phyloP scores from a whole-genome alignment of 2,888 invertebrate genomes.

The Hanleya hanleyi region DNA sequence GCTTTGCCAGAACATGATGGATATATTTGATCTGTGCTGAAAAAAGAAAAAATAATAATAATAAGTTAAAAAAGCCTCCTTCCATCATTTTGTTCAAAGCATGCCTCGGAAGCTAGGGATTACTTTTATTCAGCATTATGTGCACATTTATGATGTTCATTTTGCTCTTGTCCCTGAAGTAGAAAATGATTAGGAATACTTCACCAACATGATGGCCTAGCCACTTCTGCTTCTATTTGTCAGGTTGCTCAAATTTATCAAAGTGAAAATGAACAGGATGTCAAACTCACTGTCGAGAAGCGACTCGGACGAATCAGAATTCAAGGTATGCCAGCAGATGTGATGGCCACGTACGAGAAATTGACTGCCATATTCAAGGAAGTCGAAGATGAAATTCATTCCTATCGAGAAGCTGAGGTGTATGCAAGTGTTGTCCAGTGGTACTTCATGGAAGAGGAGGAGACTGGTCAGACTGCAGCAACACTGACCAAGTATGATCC shows the following conservation, averaged over 20 bases:
- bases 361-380: slow-evolving; percentile 33
- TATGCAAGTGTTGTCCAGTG: slow-evolving; percentile 35
- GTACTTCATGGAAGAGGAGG: slow-evolving; percentile 34
- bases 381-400: slow-evolving; percentile 23
- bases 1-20: too few relatives aligned
- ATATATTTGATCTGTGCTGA: too few relatives aligned
- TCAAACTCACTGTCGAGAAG: slow-evolving; percentile 36
- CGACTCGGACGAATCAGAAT: slow-evolving; percentile 32
- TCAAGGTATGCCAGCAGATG: slow-evolving; percentile 31
- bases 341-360: slow-evolving; percentile 28
- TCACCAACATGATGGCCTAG: too few relatives aligned
- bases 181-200: too few relatives aligned
- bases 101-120: too few relatives aligned
- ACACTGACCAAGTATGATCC: not conserved
- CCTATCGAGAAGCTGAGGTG: slow-evolving; percentile 27
- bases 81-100: too few relatives aligned
- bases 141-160: too few relatives aligned
- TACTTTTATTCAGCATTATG: too few relatives aligned
- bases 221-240: too few relatives aligned
- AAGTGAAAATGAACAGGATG: not conserved
- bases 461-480: slow-evolving; percentile 16
- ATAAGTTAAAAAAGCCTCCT: too few relatives aligned
- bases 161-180: too few relatives aligned
- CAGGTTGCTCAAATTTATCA: not conserved
- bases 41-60: too few relatives aligned